These are phyloP conservation scores for Eunapius fragilis DNA, from an alignment of 37 sponge, comb jelly and placozoan species.

Conservation along the genomic window DNA sequence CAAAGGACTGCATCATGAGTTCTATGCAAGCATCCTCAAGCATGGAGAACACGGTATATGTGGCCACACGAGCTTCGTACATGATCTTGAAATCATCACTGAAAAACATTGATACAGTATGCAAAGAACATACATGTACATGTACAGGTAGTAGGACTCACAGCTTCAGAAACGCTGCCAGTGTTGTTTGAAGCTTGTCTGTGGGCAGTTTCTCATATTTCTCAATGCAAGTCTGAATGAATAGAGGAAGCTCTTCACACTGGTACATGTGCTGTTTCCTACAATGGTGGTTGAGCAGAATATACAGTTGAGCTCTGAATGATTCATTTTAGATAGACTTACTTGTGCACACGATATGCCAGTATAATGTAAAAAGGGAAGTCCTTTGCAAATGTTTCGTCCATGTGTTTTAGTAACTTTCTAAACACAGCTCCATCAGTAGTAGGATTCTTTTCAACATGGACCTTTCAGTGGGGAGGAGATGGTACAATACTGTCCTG, in stretches of 20 bases:
- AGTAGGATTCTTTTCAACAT: conserved; percentile 25
- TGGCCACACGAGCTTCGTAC: conserved; percentile 20
- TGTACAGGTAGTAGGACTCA: not conserved
- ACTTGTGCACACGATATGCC: conserved; percentile 45
- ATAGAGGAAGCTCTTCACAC: conserved; percentile 53
- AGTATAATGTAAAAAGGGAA: conserved; percentile 59
- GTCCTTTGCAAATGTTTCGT: conserved; percentile 12
- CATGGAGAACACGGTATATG: conserved; percentile 36
- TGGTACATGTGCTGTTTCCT: conserved; percentile 31
- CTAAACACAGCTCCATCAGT: conserved; percentile 25
- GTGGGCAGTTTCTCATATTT: conserved; percentile 1
- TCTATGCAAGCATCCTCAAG: conserved; percentile 52
- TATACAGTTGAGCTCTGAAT: not conserved
- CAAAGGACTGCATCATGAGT: conserved; percentile 27
- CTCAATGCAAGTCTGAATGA: conserved; percentile 40
- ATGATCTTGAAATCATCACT: conserved; percentile 49
- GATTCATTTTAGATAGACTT: not conserved
- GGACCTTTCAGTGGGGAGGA: not conserved
- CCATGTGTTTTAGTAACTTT: conserved; percentile 29
- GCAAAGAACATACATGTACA: not conserved
- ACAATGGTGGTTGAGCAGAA: not conserved
- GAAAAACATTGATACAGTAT: not conserved
- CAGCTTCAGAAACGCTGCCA: conserved; percentile 3
- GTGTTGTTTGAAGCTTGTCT: not conserved
- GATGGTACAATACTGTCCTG: not conserved